These are phyloP conservation scores for Drosophila aff. DNA, from an alignment of 1,140 invertebrate species.

Conservation along the genomic window DNA sequence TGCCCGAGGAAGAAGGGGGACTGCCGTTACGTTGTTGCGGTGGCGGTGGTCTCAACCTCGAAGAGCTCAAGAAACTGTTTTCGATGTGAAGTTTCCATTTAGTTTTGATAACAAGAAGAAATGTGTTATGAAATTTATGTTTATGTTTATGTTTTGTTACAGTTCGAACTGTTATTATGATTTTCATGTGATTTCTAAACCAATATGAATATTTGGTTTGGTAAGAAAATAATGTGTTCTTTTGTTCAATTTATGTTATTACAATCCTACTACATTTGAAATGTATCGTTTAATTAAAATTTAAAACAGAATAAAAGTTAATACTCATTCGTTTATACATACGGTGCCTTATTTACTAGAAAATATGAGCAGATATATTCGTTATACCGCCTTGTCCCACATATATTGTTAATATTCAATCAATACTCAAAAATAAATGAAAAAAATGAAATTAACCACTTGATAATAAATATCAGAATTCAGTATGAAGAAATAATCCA, in stretches of 20 bases:
- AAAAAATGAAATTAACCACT: neutral
- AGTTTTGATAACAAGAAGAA: neutral
- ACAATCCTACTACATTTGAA: neutral
- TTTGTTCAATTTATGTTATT: neutral
- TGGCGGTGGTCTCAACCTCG: slow-evolving; percentile 23
- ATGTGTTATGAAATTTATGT: neutral
- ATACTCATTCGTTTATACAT: neutral
- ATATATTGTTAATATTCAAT: neutral
- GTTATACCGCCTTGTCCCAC: neutral
- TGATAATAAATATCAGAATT: neutral
- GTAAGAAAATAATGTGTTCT: neutral
- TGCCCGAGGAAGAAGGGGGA: slow-evolving; percentile 70
- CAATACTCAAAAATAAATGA: neutral
- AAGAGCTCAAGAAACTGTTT: slow-evolving; percentile 52
- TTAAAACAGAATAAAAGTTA: neutral
- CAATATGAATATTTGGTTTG: neutral
- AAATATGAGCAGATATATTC: neutral
- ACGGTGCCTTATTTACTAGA: neutral
- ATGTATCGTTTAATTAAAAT: neutral
- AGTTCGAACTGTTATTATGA: neutral
- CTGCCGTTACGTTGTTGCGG: neutral
- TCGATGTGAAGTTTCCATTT: neutral
- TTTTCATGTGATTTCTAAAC: neutral
- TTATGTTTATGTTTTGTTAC: too few species aligned
- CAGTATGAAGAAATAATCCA: neutral